These are phyloP conservation scores for Merluccius polli DNA, from an alignment of 2,797 vertebrate species.

Conservation along the genomic window DNA sequence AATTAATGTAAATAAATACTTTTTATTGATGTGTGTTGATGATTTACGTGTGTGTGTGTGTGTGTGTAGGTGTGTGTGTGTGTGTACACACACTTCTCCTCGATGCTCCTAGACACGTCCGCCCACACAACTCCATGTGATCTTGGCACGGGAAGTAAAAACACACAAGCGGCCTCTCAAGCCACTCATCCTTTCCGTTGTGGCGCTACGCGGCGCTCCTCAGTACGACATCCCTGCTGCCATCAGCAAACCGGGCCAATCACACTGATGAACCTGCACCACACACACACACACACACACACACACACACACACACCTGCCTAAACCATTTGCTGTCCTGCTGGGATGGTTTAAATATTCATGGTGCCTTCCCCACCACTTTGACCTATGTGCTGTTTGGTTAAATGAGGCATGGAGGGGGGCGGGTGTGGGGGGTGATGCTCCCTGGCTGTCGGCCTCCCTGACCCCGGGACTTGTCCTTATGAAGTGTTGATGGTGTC, in stretches of 20 bases:
- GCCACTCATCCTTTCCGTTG: background rate
- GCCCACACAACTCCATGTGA: no score
- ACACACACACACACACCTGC: background rate
- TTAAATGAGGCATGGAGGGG: conserved; percentile 51
- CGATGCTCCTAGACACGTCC: no score
- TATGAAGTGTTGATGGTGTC: conserved; percentile 32
- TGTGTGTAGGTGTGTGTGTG: no score
- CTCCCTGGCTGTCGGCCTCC: conserved; percentile 11
- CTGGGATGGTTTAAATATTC: conserved; percentile 41
- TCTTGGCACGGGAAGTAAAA: no score
- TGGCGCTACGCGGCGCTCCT: background rate
- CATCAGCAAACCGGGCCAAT: background rate
- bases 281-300: background rate
- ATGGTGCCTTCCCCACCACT: conserved; percentile 24
- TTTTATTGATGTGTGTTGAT: no score
- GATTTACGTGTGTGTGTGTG: no score
- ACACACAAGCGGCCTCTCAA: no score
- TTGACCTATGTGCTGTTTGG: conserved; percentile 29
- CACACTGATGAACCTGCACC: background rate
- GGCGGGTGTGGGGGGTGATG: conserved; percentile 14
- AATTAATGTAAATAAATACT: no score
- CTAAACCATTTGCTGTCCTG: background rate
- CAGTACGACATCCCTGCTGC: background rate
- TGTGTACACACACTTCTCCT: no score
- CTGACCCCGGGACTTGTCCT: conserved; percentile 25